Percentiles rank a stretch among this genome's conserved stretches.
phyloP scores from a whole-genome alignment of 2,888 invertebrate genomes.

The Subacronicta megacephala region DNA sequence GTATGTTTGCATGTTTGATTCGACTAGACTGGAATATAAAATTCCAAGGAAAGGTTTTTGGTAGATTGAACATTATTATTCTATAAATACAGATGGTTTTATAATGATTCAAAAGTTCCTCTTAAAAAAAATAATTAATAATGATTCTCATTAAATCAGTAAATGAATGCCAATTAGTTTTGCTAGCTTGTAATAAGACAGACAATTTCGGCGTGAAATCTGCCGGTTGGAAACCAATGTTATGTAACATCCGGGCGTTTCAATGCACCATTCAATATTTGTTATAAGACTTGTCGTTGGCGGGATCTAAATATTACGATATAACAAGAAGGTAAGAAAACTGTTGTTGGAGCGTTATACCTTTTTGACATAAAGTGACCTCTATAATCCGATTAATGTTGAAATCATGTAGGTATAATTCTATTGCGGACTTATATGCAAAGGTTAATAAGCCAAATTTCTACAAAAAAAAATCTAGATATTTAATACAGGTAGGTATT shows the following conservation, averaged over 20 bases:
- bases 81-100: no score
- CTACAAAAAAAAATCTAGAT: no score
- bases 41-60: neutral
- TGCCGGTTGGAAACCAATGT: conserved; percentile 28
- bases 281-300: conserved; percentile 24
- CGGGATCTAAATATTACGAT: conserved; percentile 8
- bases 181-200: conserved; percentile 23
- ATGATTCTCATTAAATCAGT: conserved; percentile 10
- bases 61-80: neutral
- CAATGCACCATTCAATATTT: conserved; percentile 39
- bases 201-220: conserved; percentile 49
- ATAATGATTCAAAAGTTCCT: no score
- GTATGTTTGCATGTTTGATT: conserved; percentile 46
- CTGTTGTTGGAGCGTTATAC: neutral
- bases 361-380: no score
- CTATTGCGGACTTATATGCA: no score
- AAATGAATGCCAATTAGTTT: conserved; percentile 16
- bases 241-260: conserved; percentile 49
- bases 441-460: no score
- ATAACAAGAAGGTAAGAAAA: neutral
- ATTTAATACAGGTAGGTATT: no score
- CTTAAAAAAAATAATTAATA: neutral
- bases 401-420: neutral
- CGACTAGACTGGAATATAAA: conserved; percentile 5
- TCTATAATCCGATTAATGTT: neutral